Base-by-base conservation (phyloP, 1,140 invertebrate genomes). In the Drosophila trapezifrons region DNA sequence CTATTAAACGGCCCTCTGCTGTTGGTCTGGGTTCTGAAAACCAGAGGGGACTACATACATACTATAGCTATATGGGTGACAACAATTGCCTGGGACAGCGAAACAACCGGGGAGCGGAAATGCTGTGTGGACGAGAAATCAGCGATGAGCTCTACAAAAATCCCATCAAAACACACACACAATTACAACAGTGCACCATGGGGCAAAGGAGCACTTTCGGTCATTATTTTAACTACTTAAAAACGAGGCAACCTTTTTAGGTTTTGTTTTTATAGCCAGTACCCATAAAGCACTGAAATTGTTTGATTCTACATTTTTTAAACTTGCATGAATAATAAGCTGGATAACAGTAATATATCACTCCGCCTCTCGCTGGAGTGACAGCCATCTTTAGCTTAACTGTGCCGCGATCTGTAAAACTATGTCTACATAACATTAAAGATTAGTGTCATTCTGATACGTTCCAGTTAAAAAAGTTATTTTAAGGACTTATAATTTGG, bases 111-210 rank as follows among this genome's bases (percentile, higher is more conserved):
- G 64, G 59, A 52, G 60, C 65, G 60, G 60, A 69, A 69, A 66
- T 69, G 60, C 60, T 66, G 60, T 49, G 60, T 52, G 37, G 29
- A 42, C 62, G 46, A 69, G 65, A 52, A 69, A 69, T 69, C 65
- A 52, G 49, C 46, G 60, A 65, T 46, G 65, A 69, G 60, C 60
- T 52, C 37, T 52, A 65, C 60, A 65, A 37, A 65, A 64, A 64
- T 64, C 27, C 45, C 64, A 67, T 38, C 27, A 64, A 40, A n/a
- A 45, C 38, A 59, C 25, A 13, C 37, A 37, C 9, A 22, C 27
- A 49, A 7, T 12, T 10, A 5, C 43, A 38, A 17, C 46, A 22
- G 20, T 38, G 37, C 37, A 38, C 15, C 6, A 38, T 38, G 15
- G 43, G 20, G 12, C 45, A n/a, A 25, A 18, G 20, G 7, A 9